These are phyloP conservation scores for Chrysemys picta DNA, from an alignment of 2,113 vertebrate genomes.

Conservation along the genomic window DNA sequence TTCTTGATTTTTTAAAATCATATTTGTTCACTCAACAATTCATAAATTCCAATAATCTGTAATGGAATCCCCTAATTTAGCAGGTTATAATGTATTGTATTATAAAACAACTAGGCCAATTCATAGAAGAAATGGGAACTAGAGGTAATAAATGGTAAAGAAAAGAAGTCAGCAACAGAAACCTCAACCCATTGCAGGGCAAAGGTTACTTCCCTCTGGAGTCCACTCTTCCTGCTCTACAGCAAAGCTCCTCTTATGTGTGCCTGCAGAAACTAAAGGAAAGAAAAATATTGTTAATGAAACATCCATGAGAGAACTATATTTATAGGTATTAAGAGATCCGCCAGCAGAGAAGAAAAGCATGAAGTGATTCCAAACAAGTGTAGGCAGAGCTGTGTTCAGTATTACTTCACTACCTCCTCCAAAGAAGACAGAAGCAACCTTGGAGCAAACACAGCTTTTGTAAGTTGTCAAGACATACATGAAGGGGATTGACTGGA, in stretches of 20 bases:
- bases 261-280: constrained; percentile 10
- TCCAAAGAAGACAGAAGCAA: neutral
- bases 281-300: neutral
- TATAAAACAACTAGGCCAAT: neutral
- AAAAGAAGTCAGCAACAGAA: constrained; percentile 17
- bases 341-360: neutral
- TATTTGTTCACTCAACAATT: neutral
- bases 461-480: neutral
- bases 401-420: neutral
- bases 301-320: neutral
- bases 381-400: neutral
- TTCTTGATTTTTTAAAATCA: neutral
- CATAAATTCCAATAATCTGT: neutral
- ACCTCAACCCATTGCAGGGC: neutral
- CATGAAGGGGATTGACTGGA: neutral
- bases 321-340: constrained; percentile 23
- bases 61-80: neutral
- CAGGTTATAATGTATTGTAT: neutral
- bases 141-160: neutral
- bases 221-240: neutral
- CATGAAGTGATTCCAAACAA: constrained; percentile 23
- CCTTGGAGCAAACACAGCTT: neutral
- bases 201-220: constrained; percentile 25
- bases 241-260: neutral
- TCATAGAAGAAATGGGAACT: neutral